Percentiles rank a stretch among this genome's conserved stretches.
phyloP scores from a whole-genome alignment of 2,888 invertebrate species.

The Macrophya annulata region DNA sequence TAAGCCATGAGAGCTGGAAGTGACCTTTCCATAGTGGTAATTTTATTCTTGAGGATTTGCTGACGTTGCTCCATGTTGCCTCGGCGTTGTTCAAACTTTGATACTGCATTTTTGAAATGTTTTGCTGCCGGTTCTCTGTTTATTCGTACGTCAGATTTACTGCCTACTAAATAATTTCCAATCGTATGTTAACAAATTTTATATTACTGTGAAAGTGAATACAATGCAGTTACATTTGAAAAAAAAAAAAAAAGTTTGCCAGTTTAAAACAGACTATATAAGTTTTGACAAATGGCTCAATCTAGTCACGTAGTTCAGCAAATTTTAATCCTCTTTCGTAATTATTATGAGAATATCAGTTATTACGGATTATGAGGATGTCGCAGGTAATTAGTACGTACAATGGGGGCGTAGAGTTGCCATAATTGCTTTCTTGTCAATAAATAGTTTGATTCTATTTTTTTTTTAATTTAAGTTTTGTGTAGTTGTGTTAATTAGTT shows the following conservation, averaged over 20 bases:
- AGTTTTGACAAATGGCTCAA: background rate
- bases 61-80: conserved; percentile 68
- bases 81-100: conserved; percentile 69
- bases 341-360: background rate
- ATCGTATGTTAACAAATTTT: background rate
- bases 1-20: conserved; percentile 74
- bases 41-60: conserved; percentile 68
- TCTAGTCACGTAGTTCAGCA: background rate
- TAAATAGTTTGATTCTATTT: too few relatives aligned
- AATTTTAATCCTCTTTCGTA: background rate
- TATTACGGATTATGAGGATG: background rate
- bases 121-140: conserved; percentile 54
- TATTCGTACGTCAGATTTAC: conserved; percentile 61
- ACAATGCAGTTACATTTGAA: background rate
- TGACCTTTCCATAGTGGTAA: conserved; percentile 73
- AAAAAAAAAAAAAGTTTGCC: background rate
- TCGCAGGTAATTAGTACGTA: conserved; percentile 5
- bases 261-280: background rate
- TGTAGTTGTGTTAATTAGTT: background rate
- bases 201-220: background rate
- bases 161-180: conserved; percentile 57
- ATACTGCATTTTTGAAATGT: conserved; percentile 64
- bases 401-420: conserved; percentile 33
- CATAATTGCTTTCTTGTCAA: conserved; percentile 20
- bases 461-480: conserved; percentile 28